These are phyloP conservation scores for Anser cygnoides DNA, from an alignment of 2,113 vertebrate species.

Conservation along the genomic window DNA sequence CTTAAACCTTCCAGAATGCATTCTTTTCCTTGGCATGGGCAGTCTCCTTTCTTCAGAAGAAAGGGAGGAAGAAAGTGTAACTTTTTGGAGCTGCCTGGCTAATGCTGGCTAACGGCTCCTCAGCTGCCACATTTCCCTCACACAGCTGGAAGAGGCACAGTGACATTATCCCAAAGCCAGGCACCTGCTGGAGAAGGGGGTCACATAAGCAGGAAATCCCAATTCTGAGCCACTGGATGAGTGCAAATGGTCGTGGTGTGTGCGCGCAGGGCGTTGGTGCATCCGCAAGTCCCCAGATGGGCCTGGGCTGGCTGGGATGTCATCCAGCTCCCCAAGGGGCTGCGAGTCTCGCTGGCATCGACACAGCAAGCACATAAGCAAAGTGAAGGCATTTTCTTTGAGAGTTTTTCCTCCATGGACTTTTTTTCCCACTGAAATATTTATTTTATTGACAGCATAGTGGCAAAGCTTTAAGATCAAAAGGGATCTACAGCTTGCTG, in stretches of 20 bases:
- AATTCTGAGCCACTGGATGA: rapidly evolving
- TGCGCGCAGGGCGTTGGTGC: not conserved
- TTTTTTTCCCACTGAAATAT: not conserved
- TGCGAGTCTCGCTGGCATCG: too few species aligned
- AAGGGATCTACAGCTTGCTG: not conserved
- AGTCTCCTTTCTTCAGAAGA: not conserved
- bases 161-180: not conserved
- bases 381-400: not conserved
- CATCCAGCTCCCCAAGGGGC: too few species aligned
- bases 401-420: not conserved
- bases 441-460: not conserved
- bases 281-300: rapidly evolving
- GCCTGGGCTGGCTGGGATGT: too few species aligned
- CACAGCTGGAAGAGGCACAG: rapidly evolving
- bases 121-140: not conserved
- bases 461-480: not conserved
- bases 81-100: not conserved
- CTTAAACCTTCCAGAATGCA: not conserved
- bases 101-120: not conserved
- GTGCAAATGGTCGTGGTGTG: not conserved
- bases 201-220: rapidly evolving
- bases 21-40: not conserved
- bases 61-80: not conserved
- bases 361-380: not conserved
- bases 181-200: not conserved